These are phyloP conservation scores for Desmophyllum pertusum DNA, from an alignment of 92 coral and sea anemone genomes.

Conservation along the genomic window DNA sequence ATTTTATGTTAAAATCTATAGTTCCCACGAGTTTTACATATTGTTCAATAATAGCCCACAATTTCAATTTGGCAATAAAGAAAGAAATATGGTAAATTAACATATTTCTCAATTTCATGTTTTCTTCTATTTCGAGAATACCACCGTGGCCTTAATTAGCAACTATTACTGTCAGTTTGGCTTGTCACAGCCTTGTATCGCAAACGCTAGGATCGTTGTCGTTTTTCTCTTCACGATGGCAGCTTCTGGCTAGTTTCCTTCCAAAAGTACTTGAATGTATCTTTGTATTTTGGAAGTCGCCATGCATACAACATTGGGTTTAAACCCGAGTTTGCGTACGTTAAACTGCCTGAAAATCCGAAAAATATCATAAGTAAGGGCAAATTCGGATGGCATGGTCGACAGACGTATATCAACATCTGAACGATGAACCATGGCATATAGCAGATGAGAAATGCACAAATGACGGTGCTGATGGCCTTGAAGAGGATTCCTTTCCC, in stretches of 20 bases:
- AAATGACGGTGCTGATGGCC: conserved; percentile 10
- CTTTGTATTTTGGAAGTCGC: conserved; percentile 39
- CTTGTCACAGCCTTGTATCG: not conserved
- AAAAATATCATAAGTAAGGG: conserved; percentile 24
- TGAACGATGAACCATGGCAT: conserved; percentile 39
- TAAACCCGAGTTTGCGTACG: conserved; percentile 23
- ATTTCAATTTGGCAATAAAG: too few relatives aligned
- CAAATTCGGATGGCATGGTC: conserved; percentile 23
- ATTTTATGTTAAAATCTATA: too few relatives aligned
- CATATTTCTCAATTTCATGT: too few relatives aligned
- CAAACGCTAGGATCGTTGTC: not conserved
- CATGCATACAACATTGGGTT: conserved; percentile 33
- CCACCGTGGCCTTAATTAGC: too few relatives aligned
- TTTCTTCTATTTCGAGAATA: too few relatives aligned
- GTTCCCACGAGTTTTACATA: too few relatives aligned
- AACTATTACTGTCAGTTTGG: too few relatives aligned
- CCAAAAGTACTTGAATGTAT: conserved; percentile 23
- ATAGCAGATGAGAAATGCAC: conserved; percentile 31
- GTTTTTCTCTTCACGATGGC: not conserved
- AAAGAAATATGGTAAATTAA: too few relatives aligned
- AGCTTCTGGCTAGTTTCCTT: not conserved
- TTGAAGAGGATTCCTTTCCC: conserved; percentile 22
- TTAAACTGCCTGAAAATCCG: conserved; percentile 10
- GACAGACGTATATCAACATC: conserved; percentile 4
- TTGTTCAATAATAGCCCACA: too few relatives aligned